Conservation (phyloP, 2,888 invertebrate genomes). For the Ditula angustiorana region DNA sequence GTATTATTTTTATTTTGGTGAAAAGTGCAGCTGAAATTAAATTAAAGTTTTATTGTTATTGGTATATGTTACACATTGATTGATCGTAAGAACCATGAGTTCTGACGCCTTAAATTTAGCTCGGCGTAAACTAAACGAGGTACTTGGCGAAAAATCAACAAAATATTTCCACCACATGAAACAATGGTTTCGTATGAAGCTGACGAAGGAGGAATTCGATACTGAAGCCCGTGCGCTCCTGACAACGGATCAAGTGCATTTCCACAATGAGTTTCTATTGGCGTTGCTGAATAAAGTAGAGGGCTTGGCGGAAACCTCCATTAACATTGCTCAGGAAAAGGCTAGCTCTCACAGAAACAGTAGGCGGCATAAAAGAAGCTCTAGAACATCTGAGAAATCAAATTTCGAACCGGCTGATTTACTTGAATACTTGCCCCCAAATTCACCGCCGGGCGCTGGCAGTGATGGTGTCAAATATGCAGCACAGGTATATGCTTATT, state of each 20-base stretch:
- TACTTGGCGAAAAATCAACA: constrained; percentile 88
- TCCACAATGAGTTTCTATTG: constrained; percentile 94
- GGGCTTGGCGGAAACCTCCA: constrained; percentile 75
- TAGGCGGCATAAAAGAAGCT: constrained; percentile 82
- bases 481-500: constrained; percentile 66
- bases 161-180: constrained; percentile 91
- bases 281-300: constrained; percentile 92
- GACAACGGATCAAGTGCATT: constrained; percentile 89
- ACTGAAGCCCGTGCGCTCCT: constrained; percentile 90
- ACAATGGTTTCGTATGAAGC: constrained; percentile 90
- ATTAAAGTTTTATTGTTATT: not conserved
- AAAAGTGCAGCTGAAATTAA: too few relatives aligned
- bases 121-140: constrained; percentile 86
- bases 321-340: constrained; percentile 75
- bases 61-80: not conserved
- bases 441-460: constrained; percentile 82
- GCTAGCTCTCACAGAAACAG: constrained; percentile 74
- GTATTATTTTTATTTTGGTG: too few relatives aligned
- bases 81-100: constrained; percentile 54
- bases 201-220: constrained; percentile 94
- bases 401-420: constrained; percentile 87
- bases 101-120: constrained; percentile 83
- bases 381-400: constrained; percentile 84
- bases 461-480: constrained; percentile 82
- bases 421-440: constrained; percentile 84